Percentiles rank a stretch among this genome's conserved stretches.
These are phyloP conservation scores for Psephotus haematonotus DNA, from an alignment of 2,113 vertebrate genomes.

Conservation along the genomic window DNA sequence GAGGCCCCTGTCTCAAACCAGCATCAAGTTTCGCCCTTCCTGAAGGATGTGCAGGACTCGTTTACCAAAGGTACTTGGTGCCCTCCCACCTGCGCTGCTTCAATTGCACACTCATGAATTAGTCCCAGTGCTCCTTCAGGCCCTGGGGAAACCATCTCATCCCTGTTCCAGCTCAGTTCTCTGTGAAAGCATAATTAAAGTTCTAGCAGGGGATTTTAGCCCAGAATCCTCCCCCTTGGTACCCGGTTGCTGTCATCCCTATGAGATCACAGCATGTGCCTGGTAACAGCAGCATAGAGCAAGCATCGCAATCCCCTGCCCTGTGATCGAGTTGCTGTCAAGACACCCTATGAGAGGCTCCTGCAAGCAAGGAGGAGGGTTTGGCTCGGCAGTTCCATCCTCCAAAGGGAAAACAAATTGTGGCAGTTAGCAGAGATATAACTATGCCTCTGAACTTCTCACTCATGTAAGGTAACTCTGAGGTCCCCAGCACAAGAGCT, in stretches of 20 bases:
- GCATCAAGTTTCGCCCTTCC: neutral
- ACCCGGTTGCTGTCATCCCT: neutral
- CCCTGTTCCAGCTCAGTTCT: neutral
- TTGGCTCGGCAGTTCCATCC: neutral
- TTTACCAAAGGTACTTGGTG: neutral
- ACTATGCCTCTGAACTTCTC: rapidly evolving
- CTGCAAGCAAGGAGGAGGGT: neutral
- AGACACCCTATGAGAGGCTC: neutral
- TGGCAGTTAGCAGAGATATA: neutral
- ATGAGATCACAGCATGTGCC: neutral
- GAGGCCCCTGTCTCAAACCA: neutral
- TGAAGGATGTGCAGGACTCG: neutral
- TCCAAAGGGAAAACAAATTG: neutral
- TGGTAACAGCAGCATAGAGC: neutral
- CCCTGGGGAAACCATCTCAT: neutral
- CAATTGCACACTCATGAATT: neutral
- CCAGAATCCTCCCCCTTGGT: neutral
- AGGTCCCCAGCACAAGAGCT: neutral
- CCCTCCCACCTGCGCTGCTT: neutral
- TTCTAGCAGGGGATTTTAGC: neutral
- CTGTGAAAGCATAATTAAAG: neutral
- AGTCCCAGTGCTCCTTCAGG: neutral
- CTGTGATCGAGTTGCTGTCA: rapidly evolving
- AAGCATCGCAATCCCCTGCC: neutral
- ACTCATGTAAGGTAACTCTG: neutral